Evolutionary conservation across 1,140 invertebrate genomes (phyloP), one percentile per base, ranked within the genome.

Genomic region (Pissodes strobi): DNA sequence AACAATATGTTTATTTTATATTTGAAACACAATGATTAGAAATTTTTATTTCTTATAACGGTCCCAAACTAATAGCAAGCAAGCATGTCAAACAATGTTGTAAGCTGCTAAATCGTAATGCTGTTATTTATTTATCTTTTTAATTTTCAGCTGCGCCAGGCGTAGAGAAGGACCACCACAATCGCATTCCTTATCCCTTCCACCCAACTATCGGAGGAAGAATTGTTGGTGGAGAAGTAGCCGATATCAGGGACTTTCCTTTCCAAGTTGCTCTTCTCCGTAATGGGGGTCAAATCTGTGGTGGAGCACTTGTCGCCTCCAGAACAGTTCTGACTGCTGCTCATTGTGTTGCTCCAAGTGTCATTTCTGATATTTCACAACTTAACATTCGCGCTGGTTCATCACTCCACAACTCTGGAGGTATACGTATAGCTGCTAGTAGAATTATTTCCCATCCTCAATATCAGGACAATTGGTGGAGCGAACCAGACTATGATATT

Each of bases 321-420:
- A 81, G 80, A 17, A 78, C 82, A 39, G 78, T 89, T 19, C 65
- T 90, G 1, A 89, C 87, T 3, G 89, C 89, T 18, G 87, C 88
- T 5, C 88, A 91, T 74, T 91, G 88, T 74, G 77, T 78, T 0
- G 61, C 64, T 25, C 68, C 70, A 2, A 74, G 19, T 10, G 66
- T 68, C 8, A 58, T 64, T 30, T 10, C 37, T 23, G 4, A 22
- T 64, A n/a, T 63, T 15, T n/a, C 25, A 13, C 19, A 23, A n/a
- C 23, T 69, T 2, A 75, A 74, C 0, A 69, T 82, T 0, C 74
- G 80, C 41, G 78, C 78, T 8, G 82, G 82, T 2, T 80, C 81
- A 30, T 72, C 76, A 0, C 66, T 69, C 0, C 71, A 72, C 4
- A 76, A 75, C 10, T 68, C 58, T 3, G 81, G 80, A 46, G 82